Base-by-base conservation (phyloP, 1,140 invertebrate species). In the Bombus pyrosoma region DNA sequence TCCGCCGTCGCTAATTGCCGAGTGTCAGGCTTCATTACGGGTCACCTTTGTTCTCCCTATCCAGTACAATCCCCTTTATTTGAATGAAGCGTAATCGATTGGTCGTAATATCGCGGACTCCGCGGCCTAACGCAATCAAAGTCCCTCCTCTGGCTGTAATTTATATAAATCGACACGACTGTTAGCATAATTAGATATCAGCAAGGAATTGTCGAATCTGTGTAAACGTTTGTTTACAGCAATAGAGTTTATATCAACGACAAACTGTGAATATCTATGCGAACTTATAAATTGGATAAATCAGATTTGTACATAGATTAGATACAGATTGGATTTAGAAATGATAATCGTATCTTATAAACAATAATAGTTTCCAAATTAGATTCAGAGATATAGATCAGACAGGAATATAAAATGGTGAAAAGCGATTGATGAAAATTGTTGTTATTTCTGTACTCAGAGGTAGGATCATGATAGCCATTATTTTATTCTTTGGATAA, bases 21-120 rank as follows among this genome's bases (percentile, higher is more conserved):
- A 39, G 72, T 75, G 84, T 81, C 84, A 82, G 41, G 79, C 78
- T 80, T 86, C 79, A 41, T 86, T 86, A 86, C 79, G 71, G 57
- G n/a, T 32, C 47, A 68, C 72, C 84, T 81, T 86, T 86, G 84
- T 86, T 69, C 79, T 41, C 6, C 28, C 69, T 28, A 32, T 37
- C 25, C 72, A 15, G 2, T 41, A 15, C 72, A n/a, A 83, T 83
- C 74, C 81, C 83, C 76, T 84, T 53, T 78, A 73, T 85, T 71
- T 12, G 66, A 85, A 53, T 85, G 64, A 78, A 78, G 64, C 83
- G 77, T 66, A 68, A 85, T 79, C 68, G 76, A 80, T 80, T 72
- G 39, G n/a, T 72, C 68, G 75, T 39, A 79, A 80, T 72, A 79
- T 79, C 76, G 83, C 76, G 57, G 43, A 83, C 53, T 77, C 32